Evolutionary conservation across 2,797 vertebrate species (phyloP).

Genomic region (Myotis findleyi): DNA sequence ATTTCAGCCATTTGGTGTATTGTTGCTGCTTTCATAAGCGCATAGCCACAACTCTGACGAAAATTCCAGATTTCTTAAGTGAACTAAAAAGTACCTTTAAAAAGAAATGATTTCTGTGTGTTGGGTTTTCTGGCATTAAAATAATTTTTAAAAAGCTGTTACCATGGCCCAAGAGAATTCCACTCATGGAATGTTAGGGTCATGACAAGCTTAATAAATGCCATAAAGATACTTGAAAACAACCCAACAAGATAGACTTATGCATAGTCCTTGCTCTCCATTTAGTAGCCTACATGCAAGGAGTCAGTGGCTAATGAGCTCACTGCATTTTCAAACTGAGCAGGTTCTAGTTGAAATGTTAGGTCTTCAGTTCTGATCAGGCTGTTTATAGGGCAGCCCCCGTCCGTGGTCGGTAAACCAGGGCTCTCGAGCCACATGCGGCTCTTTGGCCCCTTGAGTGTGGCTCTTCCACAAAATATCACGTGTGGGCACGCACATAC

Average conservation of each 20-base stretch:
- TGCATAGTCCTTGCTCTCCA: neutral
- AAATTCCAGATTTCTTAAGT: constrained; percentile 9
- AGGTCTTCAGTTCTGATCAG: neutral
- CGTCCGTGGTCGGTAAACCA: too few relatives aligned
- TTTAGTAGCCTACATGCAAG: neutral
- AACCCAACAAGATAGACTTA: neutral
- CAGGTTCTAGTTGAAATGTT: neutral
- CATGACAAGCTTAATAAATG: constrained; percentile 24
- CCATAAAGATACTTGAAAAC: neutral
- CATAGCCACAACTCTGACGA: neutral
- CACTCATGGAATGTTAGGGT: neutral
- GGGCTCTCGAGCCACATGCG: accelerated
- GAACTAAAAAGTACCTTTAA: neutral
- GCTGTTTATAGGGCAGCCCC: neutral
- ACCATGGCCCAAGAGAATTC: neutral
- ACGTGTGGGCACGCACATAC: accelerated
- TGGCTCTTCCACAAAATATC: too few relatives aligned
- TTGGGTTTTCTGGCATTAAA: constrained; percentile 46
- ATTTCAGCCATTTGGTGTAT: constrained; percentile 66
- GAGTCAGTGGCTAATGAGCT: neutral
- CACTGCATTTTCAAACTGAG: neutral
- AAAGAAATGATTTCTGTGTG: constrained; percentile 27
- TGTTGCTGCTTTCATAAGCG: constrained; percentile 47
- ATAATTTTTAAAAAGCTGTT: neutral
- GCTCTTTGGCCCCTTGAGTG: too few relatives aligned